Evolutionary conservation across 2,113 vertebrate genomes (phyloP), one percentile per base, ranked within the genome.

Genomic region (Rhinopomastus cyanomelas): DNA sequence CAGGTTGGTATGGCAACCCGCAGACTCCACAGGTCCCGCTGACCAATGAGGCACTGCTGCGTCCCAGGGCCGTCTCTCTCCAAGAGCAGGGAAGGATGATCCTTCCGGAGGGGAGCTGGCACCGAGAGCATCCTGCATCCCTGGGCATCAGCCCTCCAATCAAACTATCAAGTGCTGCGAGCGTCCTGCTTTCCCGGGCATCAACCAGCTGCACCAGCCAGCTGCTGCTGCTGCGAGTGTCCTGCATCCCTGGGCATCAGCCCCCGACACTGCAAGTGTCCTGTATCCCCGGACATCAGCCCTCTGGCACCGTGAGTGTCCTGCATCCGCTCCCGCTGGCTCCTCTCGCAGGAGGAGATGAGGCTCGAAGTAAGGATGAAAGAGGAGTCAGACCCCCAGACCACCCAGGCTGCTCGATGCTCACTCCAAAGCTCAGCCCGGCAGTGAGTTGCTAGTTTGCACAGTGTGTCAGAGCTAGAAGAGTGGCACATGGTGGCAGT

Each of bases 1-100:
- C 96, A 67, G 88, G 97, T 98, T 97, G 95, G 96, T 97, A 97
- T 96, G 96, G 97, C 96, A 98, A 98, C 98, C 90, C 95, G 60
- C 96, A 90, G 97, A 98, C 97, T 98, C 97, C 91, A 97, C 97
- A 95, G 97, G 97, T 97, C 96, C 96, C 74, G 87, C 93, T 93
- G 91, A 93, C 96, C 97, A 97, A 97, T 97, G 89, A 95, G 85
- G 93, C 62, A 90, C 85, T n/a, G 92, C 88, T 92, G 80, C 85
- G 87, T 94, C 92, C 81, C 87, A 65, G 91, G 72, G 94, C 82
- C 66, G 86, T 92, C 88, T 95, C 87, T 94, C 81, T 85, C 81
- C 88, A 53, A 69, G 93, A 89, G 62, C 73, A 66, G 71, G 20
- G 82, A 59, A 66, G 42, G 84, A 89, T 76, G 93, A 42, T 89